Evolutionary conservation across 2,888 invertebrate species (phyloP).

Genomic region (Ichneumoninae sp.): DNA sequence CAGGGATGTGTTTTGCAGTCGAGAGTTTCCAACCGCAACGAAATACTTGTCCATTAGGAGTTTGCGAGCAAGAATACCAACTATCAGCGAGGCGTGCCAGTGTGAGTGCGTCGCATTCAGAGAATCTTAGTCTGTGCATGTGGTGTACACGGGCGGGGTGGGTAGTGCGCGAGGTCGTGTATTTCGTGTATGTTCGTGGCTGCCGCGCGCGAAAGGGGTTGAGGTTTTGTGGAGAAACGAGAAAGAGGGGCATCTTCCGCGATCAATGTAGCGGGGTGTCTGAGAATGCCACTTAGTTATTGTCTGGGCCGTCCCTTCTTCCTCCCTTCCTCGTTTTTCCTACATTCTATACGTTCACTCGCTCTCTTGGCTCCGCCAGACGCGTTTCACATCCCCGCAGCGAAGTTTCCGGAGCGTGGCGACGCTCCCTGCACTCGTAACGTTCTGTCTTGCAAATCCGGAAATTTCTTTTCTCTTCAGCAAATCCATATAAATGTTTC

Average conservation of each 20-base stretch:
- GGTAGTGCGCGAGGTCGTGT: not conserved
- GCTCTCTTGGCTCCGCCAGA: conserved; percentile 56
- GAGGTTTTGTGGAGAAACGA: conserved; percentile 33
- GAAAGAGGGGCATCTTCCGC: conserved; percentile 64
- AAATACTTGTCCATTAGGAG: conserved; percentile 52
- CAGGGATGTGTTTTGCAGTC: conserved; percentile 42
- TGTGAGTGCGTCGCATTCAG: conserved; percentile 42
- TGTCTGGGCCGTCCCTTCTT: conserved; percentile 72
- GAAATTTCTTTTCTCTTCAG: conserved; percentile 16
- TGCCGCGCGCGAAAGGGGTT: conserved; percentile 37
- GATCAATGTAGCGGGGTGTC: conserved; percentile 76
- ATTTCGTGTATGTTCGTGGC: conserved; percentile 36
- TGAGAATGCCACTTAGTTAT: conserved; percentile 80
- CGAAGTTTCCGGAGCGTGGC: conserved; percentile 32
- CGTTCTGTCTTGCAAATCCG: conserved; percentile 3
- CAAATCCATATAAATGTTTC: conserved; percentile 32
- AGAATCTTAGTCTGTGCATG: conserved; percentile 24
- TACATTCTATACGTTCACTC: conserved; percentile 37
- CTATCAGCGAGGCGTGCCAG: conserved; percentile 49
- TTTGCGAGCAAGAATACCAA: conserved; percentile 44
- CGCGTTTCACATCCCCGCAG: conserved; percentile 37
- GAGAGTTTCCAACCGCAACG: conserved; percentile 36
- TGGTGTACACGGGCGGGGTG: conserved; percentile 7
- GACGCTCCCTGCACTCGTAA: conserved; percentile 25
- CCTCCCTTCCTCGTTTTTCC: conserved; percentile 46